Evolutionary conservation across 2,888 invertebrate species (phyloP), one percentile per base, ranked within the genome.

Genomic region (Brachypalpus laphriformis): DNA sequence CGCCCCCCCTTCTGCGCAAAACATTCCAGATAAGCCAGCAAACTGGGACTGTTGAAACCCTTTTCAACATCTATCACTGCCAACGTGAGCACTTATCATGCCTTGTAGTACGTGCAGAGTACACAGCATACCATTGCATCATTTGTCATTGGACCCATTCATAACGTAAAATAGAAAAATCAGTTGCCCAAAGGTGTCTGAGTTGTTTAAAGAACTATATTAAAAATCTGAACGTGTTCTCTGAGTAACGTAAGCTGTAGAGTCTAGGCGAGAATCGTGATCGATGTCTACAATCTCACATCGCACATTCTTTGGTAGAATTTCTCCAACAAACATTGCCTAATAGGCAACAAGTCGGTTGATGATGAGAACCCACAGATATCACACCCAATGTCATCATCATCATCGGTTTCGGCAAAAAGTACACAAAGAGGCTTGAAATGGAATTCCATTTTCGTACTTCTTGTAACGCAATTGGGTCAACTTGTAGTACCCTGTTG

Each of bases 401-500:
- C 45, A 22, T 61, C 25, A 22, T n/a, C 25, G n/a, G 8, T n/a
- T n/a, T n/a, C 5, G 56, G 25, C n/a, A 6, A 18, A 31, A 9
- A 40, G 9, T 34, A 28, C 40, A 54, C 25, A 66, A 37, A 49
- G 14, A 22, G 25, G n/a, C 16, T 47, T 22, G 8, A 59, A 45
- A 72, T 65, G 47, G 28, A 72, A 72, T 47, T 77, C 28, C 56
- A 70, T 76, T 68, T 75, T 49, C 16, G 47, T 76, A 59, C 68
- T 81, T 70, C 56, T 40, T 40, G 40, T 76, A 37, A 20, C 40
- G 47, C 45, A 82, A 76, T 76, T 76, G 63, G 81, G 81, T 76
- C 81, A 70, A 63, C 49, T 57, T 65, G 31, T 54, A 81, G 81
- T 72, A 75, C 81, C 56, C 56, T 18, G 31, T 20, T 68, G 47